Evolutionary conservation across 2,888 invertebrate species (phyloP), one percentile per base, ranked within the genome.

Genomic region (Poecilobothrus nobilitatus): DNA sequence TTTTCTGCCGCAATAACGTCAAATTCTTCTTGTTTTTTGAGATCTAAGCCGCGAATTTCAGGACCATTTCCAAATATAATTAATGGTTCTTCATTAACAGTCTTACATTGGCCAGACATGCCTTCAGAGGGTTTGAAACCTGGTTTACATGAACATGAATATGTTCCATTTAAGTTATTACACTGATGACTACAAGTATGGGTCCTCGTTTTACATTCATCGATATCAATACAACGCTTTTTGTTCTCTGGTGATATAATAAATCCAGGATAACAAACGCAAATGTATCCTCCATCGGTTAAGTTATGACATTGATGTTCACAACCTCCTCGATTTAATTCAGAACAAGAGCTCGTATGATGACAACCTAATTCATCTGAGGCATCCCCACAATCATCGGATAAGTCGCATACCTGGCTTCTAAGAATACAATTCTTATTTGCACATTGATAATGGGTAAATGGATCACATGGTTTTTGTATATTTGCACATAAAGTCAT

Each of bases 181-280:
- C 99, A 99, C 61, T 91, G 84, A 77, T 99, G 99, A 1, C 97
- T 94, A 83, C 99, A 99, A 71, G 91, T 91, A 81, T 94, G 93
- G 33, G 86, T 86, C 69, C 92, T 91, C 22, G 87, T 86, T 0
- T 86, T 84, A 78, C 97, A 97, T 82, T 97, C 97, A 81, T 97
- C 90, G 20, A 96, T 87, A 80, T 97, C 97, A 72, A 88, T 84
- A 78, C 95, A 95, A 72, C 88, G 87, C 82, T 95, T 95, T 71
- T 89, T 87, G 80, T 94, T 93, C 5, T 86, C 87, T 63, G 87
- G 84, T 1, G 91, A 88, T 70, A 92, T 91, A 75, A 93, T 92
- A 82, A 90, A 95, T 34, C 95, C 95, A 18, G 89, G 86, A 81
- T 89, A 91, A 81, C 97, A 97, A 61, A 91, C 88, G 80, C 97